phyloP scores from a whole-genome alignment of 35 echinoderm and acorn worm species.

The Lytechinus variegatus region DNA sequence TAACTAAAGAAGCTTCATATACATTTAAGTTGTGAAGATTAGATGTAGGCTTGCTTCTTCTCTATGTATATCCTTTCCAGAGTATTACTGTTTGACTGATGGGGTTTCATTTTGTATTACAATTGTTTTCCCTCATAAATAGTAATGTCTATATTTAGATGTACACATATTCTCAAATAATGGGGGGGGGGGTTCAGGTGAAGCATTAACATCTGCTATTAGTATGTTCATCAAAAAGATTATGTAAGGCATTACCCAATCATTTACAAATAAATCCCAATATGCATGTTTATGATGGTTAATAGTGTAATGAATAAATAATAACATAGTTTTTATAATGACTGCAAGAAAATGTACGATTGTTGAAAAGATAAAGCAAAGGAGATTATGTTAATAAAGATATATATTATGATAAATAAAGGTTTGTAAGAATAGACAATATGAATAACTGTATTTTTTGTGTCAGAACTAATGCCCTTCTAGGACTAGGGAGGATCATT shows the following conservation, averaged over 20 bases:
- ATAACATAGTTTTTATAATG: no score
- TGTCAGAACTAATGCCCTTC: no score
- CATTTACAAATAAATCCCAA: no score
- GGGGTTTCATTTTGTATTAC: neutral
- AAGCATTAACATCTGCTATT: no score
- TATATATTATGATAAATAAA: constrained; percentile 4
- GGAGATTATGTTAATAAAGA: neutral
- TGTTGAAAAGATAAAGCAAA: neutral
- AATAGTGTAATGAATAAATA: neutral
- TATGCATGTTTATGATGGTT: no score
- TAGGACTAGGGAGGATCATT: no score
- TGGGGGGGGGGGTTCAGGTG: no score
- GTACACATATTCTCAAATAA: no score
- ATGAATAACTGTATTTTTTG: neutral
- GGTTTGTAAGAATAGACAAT: neutral
- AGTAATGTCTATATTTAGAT: no score
- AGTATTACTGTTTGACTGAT: neutral
- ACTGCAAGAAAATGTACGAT: no score
- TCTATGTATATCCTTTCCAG: neutral
- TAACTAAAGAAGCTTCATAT: neutral
- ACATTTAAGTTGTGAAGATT: neutral
- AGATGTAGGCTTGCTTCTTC: neutral
- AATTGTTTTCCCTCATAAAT: neutral
- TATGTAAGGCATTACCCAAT: no score
- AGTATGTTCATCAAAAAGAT: no score